Evolutionary conservation across 2,113 vertebrate species (phyloP).

Genomic region (Chionis minor): DNA sequence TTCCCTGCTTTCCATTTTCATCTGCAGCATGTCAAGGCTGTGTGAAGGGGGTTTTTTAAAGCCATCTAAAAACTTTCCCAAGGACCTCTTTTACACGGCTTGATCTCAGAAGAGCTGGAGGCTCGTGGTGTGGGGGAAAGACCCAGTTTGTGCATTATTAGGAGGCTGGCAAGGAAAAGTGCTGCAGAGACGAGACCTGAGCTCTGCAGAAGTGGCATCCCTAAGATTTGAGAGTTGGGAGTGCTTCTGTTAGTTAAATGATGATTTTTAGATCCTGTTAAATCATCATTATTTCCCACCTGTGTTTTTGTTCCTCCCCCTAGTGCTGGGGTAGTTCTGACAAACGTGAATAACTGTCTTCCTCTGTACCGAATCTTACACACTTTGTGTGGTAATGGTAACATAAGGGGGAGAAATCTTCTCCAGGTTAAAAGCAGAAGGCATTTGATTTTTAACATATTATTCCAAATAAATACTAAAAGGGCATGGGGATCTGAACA

Average conservation of each 20-base stretch:
- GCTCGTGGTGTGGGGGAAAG: background rate
- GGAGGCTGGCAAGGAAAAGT: background rate
- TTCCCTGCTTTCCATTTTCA: background rate
- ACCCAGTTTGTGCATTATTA: background rate
- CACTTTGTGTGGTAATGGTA: background rate
- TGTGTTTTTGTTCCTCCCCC: background rate
- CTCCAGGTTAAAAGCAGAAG: background rate
- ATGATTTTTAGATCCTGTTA: background rate
- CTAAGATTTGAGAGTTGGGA: background rate
- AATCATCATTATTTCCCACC: background rate
- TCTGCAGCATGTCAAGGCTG: background rate
- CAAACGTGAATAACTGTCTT: background rate
- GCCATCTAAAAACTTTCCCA: background rate
- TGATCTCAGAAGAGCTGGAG: background rate
- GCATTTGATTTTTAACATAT: background rate
- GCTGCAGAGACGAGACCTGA: background rate
- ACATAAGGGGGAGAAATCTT: background rate
- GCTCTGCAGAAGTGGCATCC: background rate
- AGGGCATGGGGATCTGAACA: background rate
- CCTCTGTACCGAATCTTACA: background rate
- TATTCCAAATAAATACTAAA: background rate
- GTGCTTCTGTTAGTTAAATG: background rate
- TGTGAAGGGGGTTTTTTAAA: background rate
- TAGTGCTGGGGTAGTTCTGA: background rate
- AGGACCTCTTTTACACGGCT: background rate